Evolutionary conservation across 2,113 vertebrate genomes (phyloP).

Genomic region (Marcusenius ussheri): DNA sequence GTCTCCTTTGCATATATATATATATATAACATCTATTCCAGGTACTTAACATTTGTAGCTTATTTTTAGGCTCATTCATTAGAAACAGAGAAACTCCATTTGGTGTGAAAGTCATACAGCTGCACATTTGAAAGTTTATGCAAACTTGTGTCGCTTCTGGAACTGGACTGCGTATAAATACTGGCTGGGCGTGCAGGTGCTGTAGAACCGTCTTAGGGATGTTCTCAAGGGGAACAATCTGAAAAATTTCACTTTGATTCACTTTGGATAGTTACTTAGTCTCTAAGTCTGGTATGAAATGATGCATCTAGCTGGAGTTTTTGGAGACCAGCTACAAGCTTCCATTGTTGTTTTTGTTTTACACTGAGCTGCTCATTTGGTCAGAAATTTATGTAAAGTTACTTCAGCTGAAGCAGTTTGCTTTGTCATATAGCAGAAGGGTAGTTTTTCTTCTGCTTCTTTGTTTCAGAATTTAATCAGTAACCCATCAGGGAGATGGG

Average conservation of each 20-base stretch:
- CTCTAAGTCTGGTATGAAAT: not conserved
- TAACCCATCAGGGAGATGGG: not conserved
- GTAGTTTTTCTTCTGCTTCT: not conserved
- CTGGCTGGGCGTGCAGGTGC: not conserved
- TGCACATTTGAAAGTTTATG: slow-evolving; percentile 57
- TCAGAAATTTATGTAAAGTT: not conserved
- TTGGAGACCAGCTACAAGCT: not conserved
- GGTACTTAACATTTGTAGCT: not conserved
- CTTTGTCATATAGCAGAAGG: not conserved
- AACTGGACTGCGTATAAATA: not conserved
- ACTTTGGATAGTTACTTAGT: not conserved
- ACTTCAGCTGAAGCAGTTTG: not conserved
- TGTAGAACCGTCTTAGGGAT: not conserved
- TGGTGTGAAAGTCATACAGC: slow-evolving; percentile 32
- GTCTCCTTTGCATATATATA: not conserved
- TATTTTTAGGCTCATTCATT: slow-evolving; percentile 31
- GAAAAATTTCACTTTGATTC: not conserved
- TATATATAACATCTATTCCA: not conserved
- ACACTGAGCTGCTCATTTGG: not conserved
- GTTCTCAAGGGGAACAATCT: not conserved
- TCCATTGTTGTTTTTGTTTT: not conserved
- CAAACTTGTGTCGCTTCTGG: slow-evolving; percentile 39
- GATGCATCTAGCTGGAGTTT: not conserved
- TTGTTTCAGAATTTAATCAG: not conserved
- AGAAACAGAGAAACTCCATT: slow-evolving; percentile 39